Percentiles rank a stretch among this genome's conserved stretches.
These are phyloP conservation scores for Manis crassicaudata DNA, from an alignment of 2,797 vertebrate genomes.

Conservation along the genomic window DNA sequence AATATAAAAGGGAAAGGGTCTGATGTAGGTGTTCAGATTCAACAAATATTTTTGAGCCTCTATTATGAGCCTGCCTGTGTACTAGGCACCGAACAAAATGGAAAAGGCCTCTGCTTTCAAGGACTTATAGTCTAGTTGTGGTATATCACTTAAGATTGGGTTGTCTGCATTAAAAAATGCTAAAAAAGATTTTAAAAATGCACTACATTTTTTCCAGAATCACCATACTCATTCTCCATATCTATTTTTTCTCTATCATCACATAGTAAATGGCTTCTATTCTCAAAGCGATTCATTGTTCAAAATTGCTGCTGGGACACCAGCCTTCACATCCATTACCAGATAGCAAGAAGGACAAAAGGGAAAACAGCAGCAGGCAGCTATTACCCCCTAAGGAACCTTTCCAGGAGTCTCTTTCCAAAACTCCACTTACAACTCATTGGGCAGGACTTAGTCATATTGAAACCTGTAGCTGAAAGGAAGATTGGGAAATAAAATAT, in stretches of 20 bases:
- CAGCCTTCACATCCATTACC: neutral
- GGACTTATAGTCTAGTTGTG: neutral
- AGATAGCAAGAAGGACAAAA: neutral
- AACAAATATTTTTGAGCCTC: neutral
- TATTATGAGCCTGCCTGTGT: neutral
- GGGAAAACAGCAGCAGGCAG: neutral
- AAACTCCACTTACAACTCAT: conserved; percentile 4
- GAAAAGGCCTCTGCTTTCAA: neutral
- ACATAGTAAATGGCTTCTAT: neutral
- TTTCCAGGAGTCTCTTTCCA: neutral
- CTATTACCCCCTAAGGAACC: neutral
- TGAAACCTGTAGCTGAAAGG: neutral
- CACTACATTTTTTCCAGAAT: neutral
- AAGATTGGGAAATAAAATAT: neutral
- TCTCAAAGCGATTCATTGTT: neutral
- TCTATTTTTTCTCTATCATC: neutral
- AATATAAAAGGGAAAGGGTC: neutral
- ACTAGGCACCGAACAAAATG: neutral
- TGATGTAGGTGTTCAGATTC: neutral
- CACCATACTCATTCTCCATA: no score
- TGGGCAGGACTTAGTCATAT: neutral
- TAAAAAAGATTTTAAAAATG: neutral
- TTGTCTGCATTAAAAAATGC: neutral
- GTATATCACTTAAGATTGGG: neutral
- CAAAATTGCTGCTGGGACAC: neutral